These are phyloP conservation scores for Cyphotilapia sp. DNA, from an alignment of 2,113 vertebrate genomes.

Conservation along the genomic window DNA sequence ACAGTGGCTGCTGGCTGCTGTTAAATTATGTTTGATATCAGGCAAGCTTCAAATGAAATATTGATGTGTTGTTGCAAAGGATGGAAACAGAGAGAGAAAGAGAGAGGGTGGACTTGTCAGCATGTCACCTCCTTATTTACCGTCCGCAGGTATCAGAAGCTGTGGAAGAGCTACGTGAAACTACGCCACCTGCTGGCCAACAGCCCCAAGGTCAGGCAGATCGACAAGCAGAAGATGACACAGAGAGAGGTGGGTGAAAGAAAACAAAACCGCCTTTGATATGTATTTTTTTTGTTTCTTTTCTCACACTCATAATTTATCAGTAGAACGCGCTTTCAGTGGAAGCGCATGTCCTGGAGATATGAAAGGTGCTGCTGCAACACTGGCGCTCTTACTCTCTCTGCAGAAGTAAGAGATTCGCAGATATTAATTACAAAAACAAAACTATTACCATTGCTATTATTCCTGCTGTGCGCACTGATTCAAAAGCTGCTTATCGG, in stretches of 20 bases:
- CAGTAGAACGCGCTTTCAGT: not conserved
- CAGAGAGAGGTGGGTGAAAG: slow-evolving; percentile 85
- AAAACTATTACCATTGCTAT: not conserved
- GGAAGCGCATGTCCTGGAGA: not conserved
- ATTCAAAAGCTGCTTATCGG: not conserved
- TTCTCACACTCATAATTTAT: not conserved
- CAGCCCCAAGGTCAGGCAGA: slow-evolving; percentile 97
- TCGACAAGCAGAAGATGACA: slow-evolving; percentile 96
- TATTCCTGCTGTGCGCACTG: not conserved
- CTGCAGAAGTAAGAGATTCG: not conserved
- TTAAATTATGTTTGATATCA: slow-evolving; percentile 49
- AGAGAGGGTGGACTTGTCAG: not conserved
- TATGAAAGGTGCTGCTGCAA: not conserved
- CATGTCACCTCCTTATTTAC: not conserved
- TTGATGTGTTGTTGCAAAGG: slow-evolving; percentile 33
- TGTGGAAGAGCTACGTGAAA: slow-evolving; percentile 99
- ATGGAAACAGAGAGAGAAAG: not conserved
- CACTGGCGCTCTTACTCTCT: not conserved
- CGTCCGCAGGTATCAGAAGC: slow-evolving; percentile 87
- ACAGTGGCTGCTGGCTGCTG: slow-evolving; percentile 13
- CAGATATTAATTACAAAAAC: not conserved
- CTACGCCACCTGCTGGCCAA: slow-evolving; percentile 96
- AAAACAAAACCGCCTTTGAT: not conserved
- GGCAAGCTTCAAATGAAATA: slow-evolving; percentile 33
- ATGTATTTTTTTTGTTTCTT: not conserved